phyloP scores from a whole-genome alignment of 2,888 invertebrate genomes.

The Philaethria dido region DNA sequence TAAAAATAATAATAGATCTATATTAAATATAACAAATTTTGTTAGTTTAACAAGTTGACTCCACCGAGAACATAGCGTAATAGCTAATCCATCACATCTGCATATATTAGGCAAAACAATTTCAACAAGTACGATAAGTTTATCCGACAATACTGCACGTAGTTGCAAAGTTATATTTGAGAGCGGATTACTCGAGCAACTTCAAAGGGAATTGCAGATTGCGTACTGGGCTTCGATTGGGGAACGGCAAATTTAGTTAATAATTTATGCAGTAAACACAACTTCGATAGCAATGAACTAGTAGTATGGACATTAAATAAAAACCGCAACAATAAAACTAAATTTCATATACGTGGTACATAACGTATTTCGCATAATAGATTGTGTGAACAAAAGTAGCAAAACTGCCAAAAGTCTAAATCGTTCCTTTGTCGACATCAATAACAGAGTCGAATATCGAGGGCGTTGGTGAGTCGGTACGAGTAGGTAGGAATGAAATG shows the following conservation, averaged over 20 bases:
- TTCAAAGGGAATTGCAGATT: slow-evolving; percentile 24
- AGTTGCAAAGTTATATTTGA: slow-evolving; percentile 30
- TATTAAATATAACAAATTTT: neutral
- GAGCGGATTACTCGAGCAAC: slow-evolving; percentile 20
- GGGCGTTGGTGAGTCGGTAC: slow-evolving; percentile 49
- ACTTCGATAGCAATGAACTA: neutral
- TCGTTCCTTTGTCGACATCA: slow-evolving; percentile 30
- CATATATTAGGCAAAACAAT: slow-evolving; percentile 28
- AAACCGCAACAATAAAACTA: slow-evolving; percentile 13
- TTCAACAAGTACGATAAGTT: slow-evolving; percentile 27
- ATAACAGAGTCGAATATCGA: slow-evolving; percentile 32
- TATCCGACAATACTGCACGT: slow-evolving; percentile 30
- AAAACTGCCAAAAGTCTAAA: slow-evolving; percentile 17
- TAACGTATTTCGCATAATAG: neutral
- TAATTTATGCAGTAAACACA: slow-evolving; percentile 18
- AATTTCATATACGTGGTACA: slow-evolving; percentile 3
- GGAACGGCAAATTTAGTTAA: slow-evolving; percentile 16
- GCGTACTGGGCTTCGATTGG: slow-evolving; percentile 27
- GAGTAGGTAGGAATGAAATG: slow-evolving; percentile 62
- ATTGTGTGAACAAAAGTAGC: slow-evolving; percentile 19
- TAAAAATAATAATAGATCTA: no score
- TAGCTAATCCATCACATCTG: slow-evolving; percentile 28
- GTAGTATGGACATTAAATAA: neutral
- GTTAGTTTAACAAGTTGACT: neutral
- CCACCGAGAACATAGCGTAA: slow-evolving; percentile 11